Conservation (phyloP, 1,140 invertebrate genomes). For the Macrostomum lignano region DNA sequence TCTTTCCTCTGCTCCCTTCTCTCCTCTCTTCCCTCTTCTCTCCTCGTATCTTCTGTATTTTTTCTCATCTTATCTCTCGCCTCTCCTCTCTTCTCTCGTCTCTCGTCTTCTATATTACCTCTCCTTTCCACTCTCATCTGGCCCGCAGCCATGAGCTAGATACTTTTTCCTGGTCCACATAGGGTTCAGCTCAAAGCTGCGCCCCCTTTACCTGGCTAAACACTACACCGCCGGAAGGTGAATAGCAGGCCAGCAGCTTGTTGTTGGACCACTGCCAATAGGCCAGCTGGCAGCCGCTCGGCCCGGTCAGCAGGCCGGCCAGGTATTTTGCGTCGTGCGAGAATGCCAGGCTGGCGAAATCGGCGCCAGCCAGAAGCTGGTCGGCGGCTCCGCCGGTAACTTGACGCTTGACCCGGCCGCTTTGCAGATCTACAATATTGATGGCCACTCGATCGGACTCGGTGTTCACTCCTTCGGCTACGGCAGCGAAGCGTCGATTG, state of each 20-base stretch:
- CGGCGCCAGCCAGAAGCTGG: conserved; percentile 22
- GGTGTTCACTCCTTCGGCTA: conserved; percentile 18
- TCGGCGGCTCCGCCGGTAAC: conserved; percentile 22
- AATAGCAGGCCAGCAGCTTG: conserved; percentile 46
- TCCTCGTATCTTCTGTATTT: no score
- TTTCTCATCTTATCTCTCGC: no score
- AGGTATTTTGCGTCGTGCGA: conserved; percentile 47
- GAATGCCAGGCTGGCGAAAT: conserved; percentile 43
- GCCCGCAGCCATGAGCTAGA: no score
- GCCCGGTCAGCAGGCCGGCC: conserved; percentile 42
- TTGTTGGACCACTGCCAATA: conserved; percentile 55
- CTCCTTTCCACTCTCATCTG: no score
- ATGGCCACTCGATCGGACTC: conserved; percentile 26
- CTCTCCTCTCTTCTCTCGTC: no score
- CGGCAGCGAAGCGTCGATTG: conserved; percentile 25
- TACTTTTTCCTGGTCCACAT: no score
- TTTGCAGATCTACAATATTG: conserved; percentile 30
- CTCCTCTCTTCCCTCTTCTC: no score
- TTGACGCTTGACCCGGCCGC: conserved; percentile 25
- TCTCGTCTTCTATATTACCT: no score
- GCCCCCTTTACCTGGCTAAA: no score
- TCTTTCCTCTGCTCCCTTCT: no score
- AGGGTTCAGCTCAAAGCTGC: no score
- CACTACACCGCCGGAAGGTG: no score
- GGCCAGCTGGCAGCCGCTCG: conserved; percentile 47